Conservation (phyloP, 2,113 vertebrate species). For the Syngnathus typhle region DNA sequence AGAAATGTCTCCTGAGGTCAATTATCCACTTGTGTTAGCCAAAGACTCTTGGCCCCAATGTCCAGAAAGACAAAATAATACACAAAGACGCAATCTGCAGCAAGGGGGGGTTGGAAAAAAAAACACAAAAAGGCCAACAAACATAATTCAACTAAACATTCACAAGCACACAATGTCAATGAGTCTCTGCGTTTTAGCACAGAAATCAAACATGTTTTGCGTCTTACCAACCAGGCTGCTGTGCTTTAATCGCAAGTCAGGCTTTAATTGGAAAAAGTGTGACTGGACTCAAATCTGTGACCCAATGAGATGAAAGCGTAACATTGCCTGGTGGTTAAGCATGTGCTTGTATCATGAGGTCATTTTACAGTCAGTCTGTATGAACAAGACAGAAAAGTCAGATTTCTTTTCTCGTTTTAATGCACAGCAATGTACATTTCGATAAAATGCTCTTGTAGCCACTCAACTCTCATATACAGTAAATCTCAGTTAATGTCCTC, state of each 20-base stretch:
- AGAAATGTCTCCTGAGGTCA: conserved; percentile 47
- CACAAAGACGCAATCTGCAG: conserved; percentile 4
- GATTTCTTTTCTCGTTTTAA: background rate
- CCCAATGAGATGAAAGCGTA: conserved; percentile 10
- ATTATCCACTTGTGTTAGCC: conserved; percentile 49
- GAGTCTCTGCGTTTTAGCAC: background rate
- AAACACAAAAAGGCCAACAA: conserved; percentile 9
- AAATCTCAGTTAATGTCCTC: background rate
- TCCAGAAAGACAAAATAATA: conserved; percentile 27
- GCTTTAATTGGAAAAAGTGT: conserved; percentile 52
- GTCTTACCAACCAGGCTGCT: conserved; percentile 19
- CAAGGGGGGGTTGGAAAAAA: no score
- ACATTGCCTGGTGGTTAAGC: conserved; percentile 13
- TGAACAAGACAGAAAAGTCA: background rate
- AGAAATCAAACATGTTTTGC: background rate
- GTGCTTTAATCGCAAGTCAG: conserved; percentile 50
- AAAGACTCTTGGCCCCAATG: conserved; percentile 4
- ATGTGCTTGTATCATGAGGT: no score
- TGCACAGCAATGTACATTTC: background rate
- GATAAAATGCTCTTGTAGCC: background rate
- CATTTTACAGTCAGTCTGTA: no score
- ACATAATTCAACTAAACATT: background rate
- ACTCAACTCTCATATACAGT: background rate
- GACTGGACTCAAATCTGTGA: conserved; percentile 37
- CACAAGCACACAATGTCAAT: conserved; percentile 3